Evolutionary conservation across 2,888 invertebrate genomes (phyloP).

Genomic region (Leistus spinibarbis): DNA sequence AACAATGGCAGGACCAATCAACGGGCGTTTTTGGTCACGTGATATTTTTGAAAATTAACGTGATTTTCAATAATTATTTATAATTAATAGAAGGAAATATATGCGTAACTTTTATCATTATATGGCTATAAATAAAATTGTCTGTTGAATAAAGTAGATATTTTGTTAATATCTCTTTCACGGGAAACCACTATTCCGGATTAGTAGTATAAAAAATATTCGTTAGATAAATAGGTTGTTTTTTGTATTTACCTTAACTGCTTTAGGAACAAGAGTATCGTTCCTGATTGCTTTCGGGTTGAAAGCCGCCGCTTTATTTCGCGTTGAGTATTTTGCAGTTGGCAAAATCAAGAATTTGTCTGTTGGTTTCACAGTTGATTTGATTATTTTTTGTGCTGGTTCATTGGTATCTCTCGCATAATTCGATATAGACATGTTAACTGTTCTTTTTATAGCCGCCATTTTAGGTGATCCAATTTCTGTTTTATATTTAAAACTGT

Average conservation of each 20-base stretch:
- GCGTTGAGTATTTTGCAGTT: constrained; percentile 63
- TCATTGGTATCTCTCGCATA: constrained; percentile 66
- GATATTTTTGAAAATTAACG: too few species aligned
- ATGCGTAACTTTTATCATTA: too few species aligned
- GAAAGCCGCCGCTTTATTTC: constrained; percentile 52
- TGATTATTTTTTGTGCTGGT: constrained; percentile 57
- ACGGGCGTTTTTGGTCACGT: too few species aligned
- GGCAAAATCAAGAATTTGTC: constrained; percentile 74
- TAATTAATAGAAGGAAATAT: too few species aligned
- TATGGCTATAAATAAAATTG: too few species aligned
- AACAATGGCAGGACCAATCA: too few species aligned
- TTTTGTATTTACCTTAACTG: constrained; percentile 52
- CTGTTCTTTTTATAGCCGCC: constrained; percentile 50
- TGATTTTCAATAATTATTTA: too few species aligned
- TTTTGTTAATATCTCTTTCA: too few species aligned
- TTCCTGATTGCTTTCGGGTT: constrained; percentile 60
- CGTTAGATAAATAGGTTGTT: too few species aligned
- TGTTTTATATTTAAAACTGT: constrained; percentile 46
- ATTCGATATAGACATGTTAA: constrained; percentile 71
- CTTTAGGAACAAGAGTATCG: constrained; percentile 51
- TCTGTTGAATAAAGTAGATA: too few species aligned
- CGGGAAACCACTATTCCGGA: too few species aligned
- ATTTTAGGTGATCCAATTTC: constrained; percentile 61
- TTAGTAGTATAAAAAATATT: too few species aligned
- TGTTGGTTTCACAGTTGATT: constrained; percentile 63